phyloP scores from a whole-genome alignment of 2,113 vertebrate genomes.

The Halichoeres trimaculatus region DNA sequence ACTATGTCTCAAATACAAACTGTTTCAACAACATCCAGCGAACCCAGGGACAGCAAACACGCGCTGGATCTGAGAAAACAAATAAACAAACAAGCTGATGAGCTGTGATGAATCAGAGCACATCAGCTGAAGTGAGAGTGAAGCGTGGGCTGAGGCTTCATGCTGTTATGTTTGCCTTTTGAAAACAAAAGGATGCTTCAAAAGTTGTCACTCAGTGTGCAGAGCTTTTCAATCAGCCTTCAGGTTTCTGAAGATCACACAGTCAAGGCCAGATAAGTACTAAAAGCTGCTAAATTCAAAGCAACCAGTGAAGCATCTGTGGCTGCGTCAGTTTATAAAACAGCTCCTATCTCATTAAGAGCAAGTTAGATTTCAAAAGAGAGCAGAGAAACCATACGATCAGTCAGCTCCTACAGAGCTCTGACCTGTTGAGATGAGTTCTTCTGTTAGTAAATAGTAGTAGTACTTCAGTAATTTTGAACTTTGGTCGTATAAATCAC shows the following conservation, averaged over 20 bases:
- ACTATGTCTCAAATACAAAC: neutral
- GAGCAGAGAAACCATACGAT: too few relatives aligned
- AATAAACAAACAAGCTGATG: conserved; percentile 8
- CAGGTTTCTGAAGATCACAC: conserved; percentile 33
- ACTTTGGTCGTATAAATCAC: too few relatives aligned
- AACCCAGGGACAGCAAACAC: neutral
- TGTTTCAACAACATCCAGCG: conserved; percentile 3
- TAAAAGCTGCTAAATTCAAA: conserved; percentile 16
- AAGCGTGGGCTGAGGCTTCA: conserved; percentile 7
- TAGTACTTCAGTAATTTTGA: too few relatives aligned
- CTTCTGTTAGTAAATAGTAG: neutral
- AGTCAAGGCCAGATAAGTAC: neutral
- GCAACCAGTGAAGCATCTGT: neutral
- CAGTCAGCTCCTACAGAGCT: neutral
- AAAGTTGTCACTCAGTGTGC: conserved; percentile 7
- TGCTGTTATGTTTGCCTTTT: conserved; percentile 28
- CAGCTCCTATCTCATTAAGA: neutral
- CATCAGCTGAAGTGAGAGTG: conserved; percentile 18
- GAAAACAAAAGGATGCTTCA: conserved; percentile 14
- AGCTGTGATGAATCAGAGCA: conserved; percentile 29
- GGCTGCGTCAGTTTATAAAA: neutral
- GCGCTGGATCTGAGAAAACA: neutral
- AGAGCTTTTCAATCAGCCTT: conserved; percentile 17
- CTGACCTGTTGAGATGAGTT: neutral
- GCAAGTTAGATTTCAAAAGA: neutral